These are phyloP conservation scores for Thamnaconus septentrionalis DNA, from an alignment of 2,113 vertebrate species.

Conservation along the genomic window DNA sequence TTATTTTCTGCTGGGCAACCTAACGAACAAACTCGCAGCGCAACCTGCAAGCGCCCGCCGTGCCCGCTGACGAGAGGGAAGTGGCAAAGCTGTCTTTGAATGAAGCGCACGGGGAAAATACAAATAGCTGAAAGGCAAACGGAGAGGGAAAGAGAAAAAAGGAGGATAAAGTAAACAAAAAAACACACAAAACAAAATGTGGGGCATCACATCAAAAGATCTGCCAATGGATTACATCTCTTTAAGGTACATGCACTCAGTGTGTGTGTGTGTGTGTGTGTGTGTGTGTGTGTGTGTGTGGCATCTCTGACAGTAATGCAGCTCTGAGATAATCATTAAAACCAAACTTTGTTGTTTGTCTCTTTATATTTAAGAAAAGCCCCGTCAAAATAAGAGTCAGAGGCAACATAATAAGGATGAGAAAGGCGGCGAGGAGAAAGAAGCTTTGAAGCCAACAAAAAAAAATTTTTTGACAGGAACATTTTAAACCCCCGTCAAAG, in stretches of 20 bases:
- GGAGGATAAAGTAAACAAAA: too few species aligned
- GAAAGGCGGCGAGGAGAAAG: too few species aligned
- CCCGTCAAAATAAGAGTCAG: too few species aligned
- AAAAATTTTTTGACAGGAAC: too few species aligned
- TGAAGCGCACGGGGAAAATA: conserved; percentile 6
- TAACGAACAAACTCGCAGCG: conserved; percentile 24
- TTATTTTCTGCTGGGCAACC: conserved; percentile 36
- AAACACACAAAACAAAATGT: background rate
- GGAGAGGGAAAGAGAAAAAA: background rate
- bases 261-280: background rate
- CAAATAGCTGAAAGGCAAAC: conserved; percentile 16
- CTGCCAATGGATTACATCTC: background rate
- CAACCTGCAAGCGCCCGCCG: conserved; percentile 3
- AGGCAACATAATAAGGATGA: too few species aligned
- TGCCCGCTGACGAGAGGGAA: conserved; percentile 11
- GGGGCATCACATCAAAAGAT: conserved; percentile 2
- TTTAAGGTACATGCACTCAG: background rate
- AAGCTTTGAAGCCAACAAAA: too few species aligned
- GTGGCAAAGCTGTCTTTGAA: conserved; percentile 19
- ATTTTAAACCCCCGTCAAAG: too few species aligned
- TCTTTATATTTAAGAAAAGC: too few species aligned
- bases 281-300: background rate
- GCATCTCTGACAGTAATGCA: background rate
- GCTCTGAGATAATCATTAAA: too few species aligned
- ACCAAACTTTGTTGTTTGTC: too few species aligned